A percentile compares a stretch with the other conserved stretches of the same genome.
phyloP scores from a whole-genome alignment of 2,113 vertebrate species.

The Hyla sarda region DNA sequence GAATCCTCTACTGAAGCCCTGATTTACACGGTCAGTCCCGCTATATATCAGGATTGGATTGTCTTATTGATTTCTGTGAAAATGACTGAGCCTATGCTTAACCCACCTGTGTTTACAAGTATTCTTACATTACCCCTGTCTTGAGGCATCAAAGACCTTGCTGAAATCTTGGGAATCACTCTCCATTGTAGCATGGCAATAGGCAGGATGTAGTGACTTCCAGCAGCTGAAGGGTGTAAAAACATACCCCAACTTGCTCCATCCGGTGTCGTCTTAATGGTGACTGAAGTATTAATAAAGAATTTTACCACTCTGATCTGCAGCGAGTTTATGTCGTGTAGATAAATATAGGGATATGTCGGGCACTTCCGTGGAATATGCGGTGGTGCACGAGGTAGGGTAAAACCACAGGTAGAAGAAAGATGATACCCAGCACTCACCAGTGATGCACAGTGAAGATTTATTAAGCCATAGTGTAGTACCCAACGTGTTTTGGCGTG shows the following conservation, averaged over 20 bases:
- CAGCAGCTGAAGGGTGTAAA: slow-evolving; percentile 13
- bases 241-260: neutral
- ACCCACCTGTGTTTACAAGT: slow-evolving; percentile 15
- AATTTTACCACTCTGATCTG: slow-evolving; percentile 9
- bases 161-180: neutral
- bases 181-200: slow-evolving; percentile 23
- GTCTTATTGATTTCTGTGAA: slow-evolving; percentile 38
- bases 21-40: neutral
- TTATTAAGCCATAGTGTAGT: too few relatives aligned
- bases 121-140: neutral
- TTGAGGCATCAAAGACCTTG: neutral
- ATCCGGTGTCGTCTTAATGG: slow-evolving; percentile 23
- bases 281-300: slow-evolving; percentile 47
- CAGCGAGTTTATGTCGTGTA: neutral
- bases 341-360: too few relatives aligned
- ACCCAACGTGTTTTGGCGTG: too few relatives aligned
- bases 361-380: too few relatives aligned
- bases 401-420: too few relatives aligned
- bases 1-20: neutral
- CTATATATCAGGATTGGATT: slow-evolving; percentile 7
- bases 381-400: too few relatives aligned
- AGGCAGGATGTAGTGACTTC: slow-evolving; percentile 14
- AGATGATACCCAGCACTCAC: too few relatives aligned
- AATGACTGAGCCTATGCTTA: slow-evolving; percentile 26
- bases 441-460: too few relatives aligned